Conservation (phyloP, 2,797 vertebrate species). For the Gallinago nigripennis region DNA sequence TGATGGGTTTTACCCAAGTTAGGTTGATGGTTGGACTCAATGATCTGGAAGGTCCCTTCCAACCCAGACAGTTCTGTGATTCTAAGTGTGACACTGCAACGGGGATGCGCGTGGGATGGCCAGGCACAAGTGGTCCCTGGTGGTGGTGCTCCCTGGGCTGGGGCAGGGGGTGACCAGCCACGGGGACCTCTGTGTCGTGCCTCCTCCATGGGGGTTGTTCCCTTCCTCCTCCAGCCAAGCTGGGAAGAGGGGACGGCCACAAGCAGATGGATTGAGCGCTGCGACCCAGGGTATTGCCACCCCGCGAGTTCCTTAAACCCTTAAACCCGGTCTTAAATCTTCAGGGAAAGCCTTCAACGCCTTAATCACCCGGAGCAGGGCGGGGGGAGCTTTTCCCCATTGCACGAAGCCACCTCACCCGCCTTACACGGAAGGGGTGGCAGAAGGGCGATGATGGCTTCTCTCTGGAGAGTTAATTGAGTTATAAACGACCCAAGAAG, state of each 20-base stretch:
- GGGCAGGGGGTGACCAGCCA: fast-evolving
- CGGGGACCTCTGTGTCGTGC: not conserved
- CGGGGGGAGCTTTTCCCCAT: not conserved
- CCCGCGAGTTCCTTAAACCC: not conserved
- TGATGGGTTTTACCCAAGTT: too few species aligned
- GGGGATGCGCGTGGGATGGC: not conserved
- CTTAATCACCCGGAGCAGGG: not conserved
- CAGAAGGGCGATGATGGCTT: not conserved
- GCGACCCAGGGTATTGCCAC: not conserved
- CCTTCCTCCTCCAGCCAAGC: not conserved
- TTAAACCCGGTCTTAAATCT: not conserved
- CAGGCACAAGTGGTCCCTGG: not conserved
- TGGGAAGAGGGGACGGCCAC: not conserved
- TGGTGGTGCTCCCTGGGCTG: not conserved
- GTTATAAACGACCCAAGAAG: not conserved
- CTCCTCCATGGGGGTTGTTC: not conserved
- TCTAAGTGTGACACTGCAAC: not conserved
- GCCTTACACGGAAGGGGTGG: not conserved
- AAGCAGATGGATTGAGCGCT: not conserved
- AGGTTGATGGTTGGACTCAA: too few species aligned
- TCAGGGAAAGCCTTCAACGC: not conserved
- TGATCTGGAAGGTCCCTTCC: too few species aligned
- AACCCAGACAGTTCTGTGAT: too few species aligned
- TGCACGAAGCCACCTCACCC: not conserved
- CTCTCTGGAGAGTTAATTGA: not conserved